phyloP scores from a whole-genome alignment of 2,113 vertebrate genomes.

The Pseudorasbora parva region DNA sequence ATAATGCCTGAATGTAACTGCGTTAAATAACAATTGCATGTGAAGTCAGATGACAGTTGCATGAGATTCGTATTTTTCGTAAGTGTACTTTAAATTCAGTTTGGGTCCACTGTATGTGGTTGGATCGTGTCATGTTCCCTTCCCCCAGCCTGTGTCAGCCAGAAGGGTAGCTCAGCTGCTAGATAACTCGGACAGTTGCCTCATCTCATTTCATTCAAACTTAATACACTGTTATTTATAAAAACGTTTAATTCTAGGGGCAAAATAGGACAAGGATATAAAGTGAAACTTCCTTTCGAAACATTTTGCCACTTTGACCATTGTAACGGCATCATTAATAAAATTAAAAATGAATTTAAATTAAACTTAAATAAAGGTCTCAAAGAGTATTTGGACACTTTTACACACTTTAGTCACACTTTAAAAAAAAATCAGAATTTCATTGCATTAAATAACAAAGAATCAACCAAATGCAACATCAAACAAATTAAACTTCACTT shows the following conservation, averaged over 20 bases:
- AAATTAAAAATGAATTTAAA: neutral
- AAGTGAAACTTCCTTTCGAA: neutral
- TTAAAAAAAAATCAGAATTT: no score
- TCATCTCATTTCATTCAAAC: neutral
- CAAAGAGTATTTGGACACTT: no score
- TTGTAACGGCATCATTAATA: neutral
- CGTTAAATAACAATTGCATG: neutral
- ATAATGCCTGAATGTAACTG: neutral
- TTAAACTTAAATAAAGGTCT: no score
- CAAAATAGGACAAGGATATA: neutral
- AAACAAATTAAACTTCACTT: neutral
- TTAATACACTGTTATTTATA: constrained; percentile 18
- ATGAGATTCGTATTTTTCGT: neutral
- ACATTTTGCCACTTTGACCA: neutral
- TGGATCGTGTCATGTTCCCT: neutral
- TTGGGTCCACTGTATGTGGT: neutral
- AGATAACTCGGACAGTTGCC: constrained; percentile 29
- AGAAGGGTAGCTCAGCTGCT: constrained; percentile 15
- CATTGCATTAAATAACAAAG: neutral
- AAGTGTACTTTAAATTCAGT: neutral
- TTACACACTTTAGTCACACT: no score
- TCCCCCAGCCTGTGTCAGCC: constrained; percentile 15
- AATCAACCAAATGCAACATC: neutral
- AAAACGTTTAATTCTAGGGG: neutral
- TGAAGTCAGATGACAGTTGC: neutral